Percentiles rank a stretch among this genome's conserved stretches.
These are phyloP conservation scores for Ochropleura leucogaster DNA, from an alignment of 2,888 invertebrate species.

Conservation along the genomic window DNA sequence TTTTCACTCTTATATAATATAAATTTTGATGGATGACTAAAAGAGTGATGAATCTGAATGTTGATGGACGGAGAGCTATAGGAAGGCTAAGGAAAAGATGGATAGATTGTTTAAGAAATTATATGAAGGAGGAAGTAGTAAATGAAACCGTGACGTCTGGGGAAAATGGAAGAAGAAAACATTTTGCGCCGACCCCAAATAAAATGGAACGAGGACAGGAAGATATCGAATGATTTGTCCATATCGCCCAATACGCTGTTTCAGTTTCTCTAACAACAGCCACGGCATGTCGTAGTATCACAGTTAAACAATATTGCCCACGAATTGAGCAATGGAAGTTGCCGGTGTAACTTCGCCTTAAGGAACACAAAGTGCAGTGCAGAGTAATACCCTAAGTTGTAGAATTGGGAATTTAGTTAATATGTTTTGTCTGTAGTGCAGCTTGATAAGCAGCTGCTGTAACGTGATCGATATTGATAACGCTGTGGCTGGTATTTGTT, in stretches of 20 bases:
- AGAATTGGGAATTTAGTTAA: constrained; percentile 38
- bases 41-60: too few species aligned
- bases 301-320: neutral
- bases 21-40: too few species aligned
- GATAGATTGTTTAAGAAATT: too few species aligned
- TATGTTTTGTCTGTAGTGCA: constrained; percentile 37
- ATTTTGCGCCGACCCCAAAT: too few species aligned
- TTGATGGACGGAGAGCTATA: too few species aligned
- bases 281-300: neutral
- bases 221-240: too few species aligned
- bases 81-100: too few species aligned
- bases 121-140: too few species aligned
- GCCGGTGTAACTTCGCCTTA: constrained; percentile 4
- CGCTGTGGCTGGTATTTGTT: neutral
- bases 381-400: constrained; percentile 38
- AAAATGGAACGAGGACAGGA: too few species aligned
- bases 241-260: neutral
- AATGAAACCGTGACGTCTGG: too few species aligned
- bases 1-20: too few species aligned
- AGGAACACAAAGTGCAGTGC: constrained; percentile 33
- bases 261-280: neutral
- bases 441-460: constrained; percentile 5
- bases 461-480: constrained; percentile 17
- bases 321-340: neutral
- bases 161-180: too few species aligned